Percentiles rank a stretch among this genome's conserved stretches.
Conservation (phyloP, 2,797 vertebrate genomes). For the Hydrolagus colliei region DNA sequence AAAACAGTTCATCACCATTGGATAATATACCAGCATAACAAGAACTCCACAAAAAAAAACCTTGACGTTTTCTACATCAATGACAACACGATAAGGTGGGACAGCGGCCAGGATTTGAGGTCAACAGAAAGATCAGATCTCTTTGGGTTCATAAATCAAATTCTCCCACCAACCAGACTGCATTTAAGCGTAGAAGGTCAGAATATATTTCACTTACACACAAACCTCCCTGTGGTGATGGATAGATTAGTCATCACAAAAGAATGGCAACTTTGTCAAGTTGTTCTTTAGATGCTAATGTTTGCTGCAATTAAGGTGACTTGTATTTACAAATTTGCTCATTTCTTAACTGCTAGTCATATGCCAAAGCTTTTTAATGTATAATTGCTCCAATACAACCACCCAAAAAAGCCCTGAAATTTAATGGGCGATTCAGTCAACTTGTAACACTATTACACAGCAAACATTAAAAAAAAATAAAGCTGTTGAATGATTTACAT, state of each 20-base stretch:
- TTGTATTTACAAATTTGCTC: background rate
- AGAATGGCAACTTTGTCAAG: background rate
- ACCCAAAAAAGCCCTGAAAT: background rate
- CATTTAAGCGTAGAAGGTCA: background rate
- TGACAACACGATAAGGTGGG: slow-evolving; percentile 12
- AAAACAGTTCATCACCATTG: slow-evolving; percentile 26
- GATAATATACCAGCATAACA: slow-evolving; percentile 31
- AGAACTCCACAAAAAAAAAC: slow-evolving; percentile 20
- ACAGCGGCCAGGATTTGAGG: background rate
- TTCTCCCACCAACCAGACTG: background rate
- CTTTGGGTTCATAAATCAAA: background rate
- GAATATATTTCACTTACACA: background rate
- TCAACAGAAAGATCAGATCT: slow-evolving; percentile 25
- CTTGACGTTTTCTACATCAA: background rate
- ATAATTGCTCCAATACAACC: background rate
- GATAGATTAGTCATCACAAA: background rate
- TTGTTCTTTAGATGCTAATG: background rate
- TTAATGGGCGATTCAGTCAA: background rate
- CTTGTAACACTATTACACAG: background rate
- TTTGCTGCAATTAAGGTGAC: background rate
- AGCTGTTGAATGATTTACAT: background rate
- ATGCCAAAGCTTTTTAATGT: background rate
- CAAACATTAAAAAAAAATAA: background rate
- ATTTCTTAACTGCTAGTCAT: background rate
- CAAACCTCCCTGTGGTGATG: background rate